Conservation (phyloP, 2,888 invertebrate genomes). For the Agrochola lychnidis region DNA sequence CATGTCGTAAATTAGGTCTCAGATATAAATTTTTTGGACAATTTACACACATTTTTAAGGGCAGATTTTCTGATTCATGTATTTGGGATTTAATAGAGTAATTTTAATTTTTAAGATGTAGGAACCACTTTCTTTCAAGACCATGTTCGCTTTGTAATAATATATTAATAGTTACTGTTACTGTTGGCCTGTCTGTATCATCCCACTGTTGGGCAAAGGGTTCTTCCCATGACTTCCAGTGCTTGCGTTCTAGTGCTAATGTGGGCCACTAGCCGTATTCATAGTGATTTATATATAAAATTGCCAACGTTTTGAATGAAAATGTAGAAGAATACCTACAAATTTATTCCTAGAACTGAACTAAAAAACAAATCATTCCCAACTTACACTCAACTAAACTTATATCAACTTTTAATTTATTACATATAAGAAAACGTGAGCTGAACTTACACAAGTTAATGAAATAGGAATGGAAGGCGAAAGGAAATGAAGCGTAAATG, state of each 20-base stretch:
- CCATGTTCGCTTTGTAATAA: neutral
- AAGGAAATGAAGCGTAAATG: constrained; percentile 52
- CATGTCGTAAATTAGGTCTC: neutral
- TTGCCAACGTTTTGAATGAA: neutral
- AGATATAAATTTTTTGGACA: neutral
- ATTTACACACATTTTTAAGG: neutral
- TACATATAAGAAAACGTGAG: constrained; percentile 19
- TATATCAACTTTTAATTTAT: constrained; percentile 39
- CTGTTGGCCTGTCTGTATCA: too few species aligned
- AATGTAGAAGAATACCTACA: neutral
- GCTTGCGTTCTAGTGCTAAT: too few species aligned
- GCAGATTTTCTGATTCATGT: neutral
- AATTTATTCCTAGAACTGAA: neutral
- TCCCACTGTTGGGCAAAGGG: too few species aligned
- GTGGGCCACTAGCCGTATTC: too few species aligned
- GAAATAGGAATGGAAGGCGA: constrained; percentile 40
- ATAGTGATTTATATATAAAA: neutral
- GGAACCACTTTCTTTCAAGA: neutral
- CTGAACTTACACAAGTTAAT: constrained; percentile 30
- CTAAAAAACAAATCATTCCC: constrained; percentile 10
- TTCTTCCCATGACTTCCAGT: too few species aligned
- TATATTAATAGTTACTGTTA: neutral
- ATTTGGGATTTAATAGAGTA: neutral
- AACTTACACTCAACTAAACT: constrained; percentile 12
- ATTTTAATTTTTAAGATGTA: neutral